phyloP scores from a whole-genome alignment of 2,797 vertebrate species.

The Carapus acus region DNA sequence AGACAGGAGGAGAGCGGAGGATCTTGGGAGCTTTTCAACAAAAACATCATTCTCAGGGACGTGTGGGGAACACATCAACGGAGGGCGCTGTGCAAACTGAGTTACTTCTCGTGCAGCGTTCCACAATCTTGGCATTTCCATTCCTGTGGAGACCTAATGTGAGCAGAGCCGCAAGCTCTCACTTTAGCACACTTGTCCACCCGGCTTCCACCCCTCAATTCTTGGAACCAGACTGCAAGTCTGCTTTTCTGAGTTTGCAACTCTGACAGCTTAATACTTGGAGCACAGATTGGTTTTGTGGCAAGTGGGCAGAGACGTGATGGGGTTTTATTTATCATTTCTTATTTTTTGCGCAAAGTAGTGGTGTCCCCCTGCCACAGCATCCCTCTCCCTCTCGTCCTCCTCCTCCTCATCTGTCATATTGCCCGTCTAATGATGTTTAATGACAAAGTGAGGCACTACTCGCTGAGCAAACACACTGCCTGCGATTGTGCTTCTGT shows the following conservation, averaged over 20 bases:
- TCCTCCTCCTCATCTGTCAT: slow-evolving; percentile 63
- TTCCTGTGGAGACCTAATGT: slow-evolving; percentile 54
- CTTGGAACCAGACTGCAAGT: slow-evolving; percentile 56
- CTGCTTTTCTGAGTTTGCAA: slow-evolving; percentile 67
- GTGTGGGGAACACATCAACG: slow-evolving; percentile 65
- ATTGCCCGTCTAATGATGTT: slow-evolving; percentile 58
- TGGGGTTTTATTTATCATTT: no score
- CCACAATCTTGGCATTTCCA: slow-evolving; percentile 58
- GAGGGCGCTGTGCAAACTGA: slow-evolving; percentile 48
- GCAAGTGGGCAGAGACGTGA: slow-evolving; percentile 56
- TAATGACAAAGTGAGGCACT: slow-evolving; percentile 57
- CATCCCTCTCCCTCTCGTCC: no score
- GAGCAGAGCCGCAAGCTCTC: slow-evolving; percentile 43
- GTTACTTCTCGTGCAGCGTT: slow-evolving; percentile 49
- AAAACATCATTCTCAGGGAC: slow-evolving; percentile 52
- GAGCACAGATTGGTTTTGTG: slow-evolving; percentile 56
- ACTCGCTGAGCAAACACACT: slow-evolving; percentile 30
- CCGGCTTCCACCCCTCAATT: slow-evolving; percentile 40
- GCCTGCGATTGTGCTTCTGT: slow-evolving; percentile 59
- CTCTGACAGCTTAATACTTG: slow-evolving; percentile 64
- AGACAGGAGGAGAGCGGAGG: slow-evolving; percentile 38
- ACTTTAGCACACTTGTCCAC: slow-evolving; percentile 51
- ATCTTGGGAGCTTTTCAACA: slow-evolving; percentile 35
- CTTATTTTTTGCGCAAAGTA: no score
- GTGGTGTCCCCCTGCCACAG: no score